Conservation (phyloP, 2,113 vertebrate genomes). For the Parus major region DNA sequence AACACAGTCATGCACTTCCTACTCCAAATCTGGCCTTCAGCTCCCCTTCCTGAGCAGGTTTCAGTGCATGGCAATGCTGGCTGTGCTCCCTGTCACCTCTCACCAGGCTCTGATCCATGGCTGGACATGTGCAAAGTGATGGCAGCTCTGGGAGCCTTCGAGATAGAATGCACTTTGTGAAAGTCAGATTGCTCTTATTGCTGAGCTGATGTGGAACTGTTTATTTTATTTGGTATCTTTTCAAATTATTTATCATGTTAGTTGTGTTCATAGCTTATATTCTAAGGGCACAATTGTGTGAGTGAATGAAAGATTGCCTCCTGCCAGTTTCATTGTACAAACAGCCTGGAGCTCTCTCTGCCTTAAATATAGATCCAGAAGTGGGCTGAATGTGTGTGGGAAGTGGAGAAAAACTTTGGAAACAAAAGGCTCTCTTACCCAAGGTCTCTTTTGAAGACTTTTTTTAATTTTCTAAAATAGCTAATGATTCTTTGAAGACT, state of each 20-base stretch:
- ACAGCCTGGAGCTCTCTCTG: neutral
- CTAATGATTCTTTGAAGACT: neutral
- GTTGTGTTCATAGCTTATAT: neutral
- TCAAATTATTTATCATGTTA: neutral
- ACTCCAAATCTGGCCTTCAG: rapidly evolving
- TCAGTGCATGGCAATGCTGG: rapidly evolving
- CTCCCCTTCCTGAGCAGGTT: neutral
- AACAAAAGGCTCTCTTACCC: neutral
- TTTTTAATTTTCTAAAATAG: neutral
- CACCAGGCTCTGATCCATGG: neutral
- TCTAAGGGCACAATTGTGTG: neutral
- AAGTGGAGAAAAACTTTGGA: neutral
- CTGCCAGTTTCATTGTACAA: constrained; percentile 5
- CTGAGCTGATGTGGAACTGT: neutral
- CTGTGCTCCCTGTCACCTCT: neutral
- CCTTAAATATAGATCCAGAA: constrained; percentile 19
- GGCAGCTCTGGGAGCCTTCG: neutral
- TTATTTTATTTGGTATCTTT: constrained; percentile 11
- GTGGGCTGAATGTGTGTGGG: neutral
- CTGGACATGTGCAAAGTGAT: neutral
- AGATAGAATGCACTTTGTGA: neutral
- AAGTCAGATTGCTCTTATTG: neutral
- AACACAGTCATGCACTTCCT: neutral
- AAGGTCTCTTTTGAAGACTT: neutral
- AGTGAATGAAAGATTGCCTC: constrained; percentile 17